These are phyloP conservation scores for Esox niger DNA, from an alignment of 2,113 vertebrate species.

Conservation along the genomic window DNA sequence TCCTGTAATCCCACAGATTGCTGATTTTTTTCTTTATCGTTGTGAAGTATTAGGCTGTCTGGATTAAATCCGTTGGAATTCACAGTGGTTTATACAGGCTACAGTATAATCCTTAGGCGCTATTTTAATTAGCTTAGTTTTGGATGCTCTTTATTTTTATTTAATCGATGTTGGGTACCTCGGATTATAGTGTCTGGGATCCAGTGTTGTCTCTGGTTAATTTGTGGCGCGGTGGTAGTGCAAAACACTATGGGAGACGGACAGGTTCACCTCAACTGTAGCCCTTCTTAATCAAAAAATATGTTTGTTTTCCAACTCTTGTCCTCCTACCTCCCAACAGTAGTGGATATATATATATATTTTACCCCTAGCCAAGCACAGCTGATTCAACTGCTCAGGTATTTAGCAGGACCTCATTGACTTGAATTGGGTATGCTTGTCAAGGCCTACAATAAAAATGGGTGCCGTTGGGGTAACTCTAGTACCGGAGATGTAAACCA, in stretches of 20 bases:
- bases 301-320: too few species aligned
- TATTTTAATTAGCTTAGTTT: slow-evolving; percentile 9
- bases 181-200: slow-evolving; percentile 7
- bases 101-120: slow-evolving; percentile 14
- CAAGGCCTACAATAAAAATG: too few species aligned
- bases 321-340: too few species aligned
- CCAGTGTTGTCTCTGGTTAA: background rate
- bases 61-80: slow-evolving; percentile 13
- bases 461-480: too few species aligned
- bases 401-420: too few species aligned
- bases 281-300: too few species aligned
- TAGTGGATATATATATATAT: too few species aligned
- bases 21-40: slow-evolving; percentile 48
- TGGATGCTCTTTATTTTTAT: background rate
- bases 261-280: slow-evolving; percentile 20
- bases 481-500: background rate
- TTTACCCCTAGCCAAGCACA: too few species aligned
- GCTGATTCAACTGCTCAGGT: too few species aligned
- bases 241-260: slow-evolving; percentile 33
- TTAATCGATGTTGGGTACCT: slow-evolving; percentile 4
- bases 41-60: slow-evolving; percentile 31
- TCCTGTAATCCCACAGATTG: slow-evolving; percentile 59
- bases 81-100: slow-evolving; percentile 6
- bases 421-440: too few species aligned
- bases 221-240: background rate